Percentiles rank a stretch among this genome's conserved stretches.
phyloP scores from a whole-genome alignment of 1,140 invertebrate species.

The Latrodectus geometricus region DNA sequence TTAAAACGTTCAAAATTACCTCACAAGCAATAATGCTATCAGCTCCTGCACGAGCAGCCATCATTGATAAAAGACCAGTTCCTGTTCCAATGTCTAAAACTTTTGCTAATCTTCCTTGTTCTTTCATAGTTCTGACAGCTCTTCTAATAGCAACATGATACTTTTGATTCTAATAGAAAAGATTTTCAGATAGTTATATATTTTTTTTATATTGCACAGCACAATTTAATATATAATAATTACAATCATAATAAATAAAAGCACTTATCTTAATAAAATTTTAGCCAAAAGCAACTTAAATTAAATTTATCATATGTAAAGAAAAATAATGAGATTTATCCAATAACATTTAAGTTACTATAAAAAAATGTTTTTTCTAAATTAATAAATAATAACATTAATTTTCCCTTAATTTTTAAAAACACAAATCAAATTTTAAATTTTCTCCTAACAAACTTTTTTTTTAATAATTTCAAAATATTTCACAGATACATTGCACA shows the following conservation, averaged over 20 bases:
- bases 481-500: no score
- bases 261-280: neutral
- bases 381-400: no score
- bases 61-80: conserved; percentile 95
- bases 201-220: neutral
- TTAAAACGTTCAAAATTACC: conserved; percentile 69
- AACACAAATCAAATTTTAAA: no score
- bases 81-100: conserved; percentile 98
- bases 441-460: no score
- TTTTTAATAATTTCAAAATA: no score
- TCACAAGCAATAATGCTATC: conserved; percentile 93
- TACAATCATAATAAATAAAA: neutral
- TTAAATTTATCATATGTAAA: neutral
- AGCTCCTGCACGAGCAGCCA: conserved; percentile 90
- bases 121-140: conserved; percentile 82
- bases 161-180: conserved; percentile 80
- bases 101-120: conserved; percentile 79
- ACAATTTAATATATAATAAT: neutral
- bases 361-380: no score
- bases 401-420: no score
- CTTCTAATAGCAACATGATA: conserved; percentile 86
- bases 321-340: neutral
- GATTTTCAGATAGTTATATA: conserved; percentile 52
- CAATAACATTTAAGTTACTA: no score
- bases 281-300: neutral